Evolutionary conservation across 2,888 invertebrate genomes (phyloP).

Genomic region (Xiphydria camelus): DNA sequence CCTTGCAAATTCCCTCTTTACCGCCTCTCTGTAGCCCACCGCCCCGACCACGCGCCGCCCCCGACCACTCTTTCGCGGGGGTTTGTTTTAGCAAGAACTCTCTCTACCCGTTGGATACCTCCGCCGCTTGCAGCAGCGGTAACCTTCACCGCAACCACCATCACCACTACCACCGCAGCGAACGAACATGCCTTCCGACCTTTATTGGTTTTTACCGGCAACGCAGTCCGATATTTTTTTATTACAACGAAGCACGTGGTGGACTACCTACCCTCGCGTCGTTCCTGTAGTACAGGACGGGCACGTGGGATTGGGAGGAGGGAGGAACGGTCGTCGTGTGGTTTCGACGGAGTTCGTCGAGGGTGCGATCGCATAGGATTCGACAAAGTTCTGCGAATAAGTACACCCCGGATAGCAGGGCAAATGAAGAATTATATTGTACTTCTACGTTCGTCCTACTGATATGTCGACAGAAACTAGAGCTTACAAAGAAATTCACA

Average conservation of each 20-base stretch:
- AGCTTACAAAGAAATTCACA: no score
- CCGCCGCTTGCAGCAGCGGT: constrained; percentile 34
- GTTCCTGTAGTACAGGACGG: constrained; percentile 30
- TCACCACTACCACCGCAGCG: constrained; percentile 45
- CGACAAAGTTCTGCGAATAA: no score
- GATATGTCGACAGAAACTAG: no score
- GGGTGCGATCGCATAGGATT: no score
- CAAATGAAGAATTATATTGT: no score
- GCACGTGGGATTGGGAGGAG: no score
- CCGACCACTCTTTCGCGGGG: constrained; percentile 44
- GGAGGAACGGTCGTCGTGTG: no score
- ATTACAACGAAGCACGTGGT: constrained; percentile 35
- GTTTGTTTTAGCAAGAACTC: constrained; percentile 53
- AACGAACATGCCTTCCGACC: constrained; percentile 41
- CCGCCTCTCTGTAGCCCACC: constrained; percentile 46
- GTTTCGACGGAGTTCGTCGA: no score
- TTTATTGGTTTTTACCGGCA: constrained; percentile 54
- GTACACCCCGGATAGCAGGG: no score
- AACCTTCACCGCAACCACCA: constrained; percentile 41
- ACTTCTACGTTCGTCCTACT: no score
- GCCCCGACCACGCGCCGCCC: constrained; percentile 14
- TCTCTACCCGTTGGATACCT: constrained; percentile 15
- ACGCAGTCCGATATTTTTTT: constrained; percentile 49
- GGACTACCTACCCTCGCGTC: constrained; percentile 25
- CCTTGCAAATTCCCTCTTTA: constrained; percentile 54